Base-by-base conservation (phyloP, 2,113 vertebrate species). In the Circaetus cinerascens region DNA sequence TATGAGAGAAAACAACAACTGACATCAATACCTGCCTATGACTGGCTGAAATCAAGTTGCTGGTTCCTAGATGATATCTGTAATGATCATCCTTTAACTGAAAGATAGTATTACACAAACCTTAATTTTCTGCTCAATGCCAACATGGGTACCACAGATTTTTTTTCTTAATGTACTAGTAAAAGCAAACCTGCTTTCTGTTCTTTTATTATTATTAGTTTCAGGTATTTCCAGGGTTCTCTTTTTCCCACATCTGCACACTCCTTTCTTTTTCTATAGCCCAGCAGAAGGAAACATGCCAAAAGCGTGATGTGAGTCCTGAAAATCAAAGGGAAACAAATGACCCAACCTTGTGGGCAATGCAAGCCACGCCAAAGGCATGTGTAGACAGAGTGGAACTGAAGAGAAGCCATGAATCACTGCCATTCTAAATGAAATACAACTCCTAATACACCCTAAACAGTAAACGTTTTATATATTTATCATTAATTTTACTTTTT, bases 291-390 rank as follows among this genome's bases (percentile, higher is more conserved):
- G 34, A 80, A 95, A 51, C 29, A 56, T 3, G 62, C 46, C 51
- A 80, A 92, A 91, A 95, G 60, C 15, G 51, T 88, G 60, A 57
- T 36, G 60, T 46, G 77, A 64, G 36, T 67, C 80, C 64, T 36
- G 27, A 86, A 93, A 90, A 90, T 87, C 59, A 86, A 88, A 86
- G 38, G 13, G 30, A 93, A 75, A 86, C 36, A 95, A 93, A 89
- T 48, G 77, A 84, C 56, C 75, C 18, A 75, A 76, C 2, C 0
- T 27, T 79, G 74, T 45, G 40, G 82, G 71, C 68, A 90, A 69
- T 7, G 53, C 43, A 84, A 86, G 29, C 13, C 50, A 87, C 45
- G n/a, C 46, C 63, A 79, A 67, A 94, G 82, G 79, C 62, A 86
- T 0, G 0, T 9, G 45, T 15, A 71, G 25, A 68, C 11, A 55